phyloP scores from a whole-genome alignment of 2,888 invertebrate species.

The Archips crataeganus region DNA sequence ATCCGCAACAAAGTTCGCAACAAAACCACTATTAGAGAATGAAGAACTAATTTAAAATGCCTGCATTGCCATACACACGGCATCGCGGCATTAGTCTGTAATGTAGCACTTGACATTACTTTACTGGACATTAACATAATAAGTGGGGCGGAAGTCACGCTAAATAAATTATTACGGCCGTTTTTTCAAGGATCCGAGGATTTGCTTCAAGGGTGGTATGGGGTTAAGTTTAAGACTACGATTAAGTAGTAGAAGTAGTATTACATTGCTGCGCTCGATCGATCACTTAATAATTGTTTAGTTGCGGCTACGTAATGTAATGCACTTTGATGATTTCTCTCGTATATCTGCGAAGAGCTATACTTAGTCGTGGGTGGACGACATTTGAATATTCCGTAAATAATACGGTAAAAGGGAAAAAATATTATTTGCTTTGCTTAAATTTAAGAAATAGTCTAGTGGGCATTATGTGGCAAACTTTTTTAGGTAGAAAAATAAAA shows the following conservation, averaged over 20 bases:
- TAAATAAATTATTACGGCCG: slow-evolving; percentile 34
- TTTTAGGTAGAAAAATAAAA: no score
- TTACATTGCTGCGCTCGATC: no score
- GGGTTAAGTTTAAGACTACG: not conserved
- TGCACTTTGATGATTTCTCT: no score
- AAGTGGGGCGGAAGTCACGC: slow-evolving; percentile 44
- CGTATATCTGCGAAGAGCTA: no score
- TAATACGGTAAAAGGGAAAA: no score
- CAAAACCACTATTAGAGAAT: not conserved
- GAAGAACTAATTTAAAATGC: slow-evolving; percentile 14
- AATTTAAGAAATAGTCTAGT: no score
- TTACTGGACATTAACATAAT: slow-evolving; percentile 43
- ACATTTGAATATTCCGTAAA: no score
- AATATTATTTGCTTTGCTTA: no score
- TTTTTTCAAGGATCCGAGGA: slow-evolving; percentile 36
- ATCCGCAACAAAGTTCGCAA: not conserved
- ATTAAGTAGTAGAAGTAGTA: not conserved
- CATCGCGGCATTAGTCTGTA: slow-evolving; percentile 26
- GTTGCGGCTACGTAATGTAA: no score
- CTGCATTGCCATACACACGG: slow-evolving; percentile 31
- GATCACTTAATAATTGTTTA: no score
- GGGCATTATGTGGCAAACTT: no score
- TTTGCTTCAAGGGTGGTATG: not conserved
- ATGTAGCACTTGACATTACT: slow-evolving; percentile 12
- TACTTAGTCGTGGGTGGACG: no score